Evolutionary conservation across 2,888 invertebrate species (phyloP).

Genomic region (Rotaria magnacalcarata): DNA sequence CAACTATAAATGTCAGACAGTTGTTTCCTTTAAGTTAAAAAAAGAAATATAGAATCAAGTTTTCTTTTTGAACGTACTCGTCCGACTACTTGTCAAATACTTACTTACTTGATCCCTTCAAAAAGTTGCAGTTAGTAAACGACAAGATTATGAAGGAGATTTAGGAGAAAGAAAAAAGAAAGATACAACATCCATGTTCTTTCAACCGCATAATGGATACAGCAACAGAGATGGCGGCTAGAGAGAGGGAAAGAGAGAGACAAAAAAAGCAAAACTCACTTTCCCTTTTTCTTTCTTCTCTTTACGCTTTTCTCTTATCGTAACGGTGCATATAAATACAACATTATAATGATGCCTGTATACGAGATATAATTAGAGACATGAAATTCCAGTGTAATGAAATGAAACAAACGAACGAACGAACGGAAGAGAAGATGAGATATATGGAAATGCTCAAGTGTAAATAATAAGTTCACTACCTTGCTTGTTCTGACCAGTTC

Average conservation of each 20-base stretch:
- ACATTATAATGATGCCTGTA: background rate
- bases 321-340: background rate
- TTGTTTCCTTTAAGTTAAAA: background rate
- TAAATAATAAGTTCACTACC: background rate
- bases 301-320: background rate
- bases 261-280: background rate
- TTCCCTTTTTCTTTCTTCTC: background rate
- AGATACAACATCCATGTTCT: slow-evolving; percentile 5
- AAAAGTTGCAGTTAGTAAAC: background rate
- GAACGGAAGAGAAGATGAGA: slow-evolving; percentile 13
- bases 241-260: background rate
- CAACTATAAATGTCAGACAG: slow-evolving; percentile 15
- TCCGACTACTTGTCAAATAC: slow-evolving; percentile 5
- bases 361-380: slow-evolving; percentile 8
- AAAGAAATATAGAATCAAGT: background rate
- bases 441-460: background rate
- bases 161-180: background rate
- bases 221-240: background rate
- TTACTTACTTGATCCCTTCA: slow-evolving; percentile 9
- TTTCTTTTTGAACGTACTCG: background rate
- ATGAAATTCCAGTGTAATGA: background rate
- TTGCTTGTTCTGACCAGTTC: background rate
- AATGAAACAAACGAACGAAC: background rate
- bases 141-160: slow-evolving; percentile 1
- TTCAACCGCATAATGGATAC: background rate